Evolutionary conservation across 1,140 invertebrate species (phyloP), one percentile per base, ranked within the genome.

Genomic region (Bombus sylvicola): DNA sequence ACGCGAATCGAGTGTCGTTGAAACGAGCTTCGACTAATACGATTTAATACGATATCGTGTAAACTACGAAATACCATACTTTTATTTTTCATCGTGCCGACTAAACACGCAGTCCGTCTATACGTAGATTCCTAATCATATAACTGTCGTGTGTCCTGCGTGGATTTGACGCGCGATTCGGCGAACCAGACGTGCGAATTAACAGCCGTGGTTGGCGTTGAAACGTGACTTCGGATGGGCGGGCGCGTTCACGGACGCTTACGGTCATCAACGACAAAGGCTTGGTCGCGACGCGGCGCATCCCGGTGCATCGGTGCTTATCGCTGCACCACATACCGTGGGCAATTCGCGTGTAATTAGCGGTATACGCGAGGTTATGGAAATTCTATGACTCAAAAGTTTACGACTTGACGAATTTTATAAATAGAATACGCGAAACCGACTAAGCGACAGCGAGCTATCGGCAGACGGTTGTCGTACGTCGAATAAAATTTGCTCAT

Each of bases 311-410:
- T 28, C 80, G 80, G 74, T 74, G n/a, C 39, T 75, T 64, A 62
- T 82, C 80, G n/a, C 68, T 41, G n/a, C 31, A 22, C 15, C 15
- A 43, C 74, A 75, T 82, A 74, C 74, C 71, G 15, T 15, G n/a
- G 10, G 8, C n/a, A 1, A 12, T 25, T n/a, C 72, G 41, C 18
- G 71, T 41, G 4, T 8, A 9, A 53, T 66, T 66, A 12, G 13
- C 13, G 15, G 28, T 62, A 5, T n/a, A 62, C 12, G 10, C 59
- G 59, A 62, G 59, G 28, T 62, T 12, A 62, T 12, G 59, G 4
- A n/a, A n/a, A 62, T 62, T 62, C 10, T 13, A 22, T 10, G 28
- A 62, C 59, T n/a, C 59, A 62, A 62, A 62, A 13, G 47, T 6
- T 53, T 53, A 53, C 47, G 47, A 53, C 18, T 53, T 2, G 2